Base-by-base conservation (phyloP, 2,113 vertebrate genomes). In the Ranitomeya imitator region DNA sequence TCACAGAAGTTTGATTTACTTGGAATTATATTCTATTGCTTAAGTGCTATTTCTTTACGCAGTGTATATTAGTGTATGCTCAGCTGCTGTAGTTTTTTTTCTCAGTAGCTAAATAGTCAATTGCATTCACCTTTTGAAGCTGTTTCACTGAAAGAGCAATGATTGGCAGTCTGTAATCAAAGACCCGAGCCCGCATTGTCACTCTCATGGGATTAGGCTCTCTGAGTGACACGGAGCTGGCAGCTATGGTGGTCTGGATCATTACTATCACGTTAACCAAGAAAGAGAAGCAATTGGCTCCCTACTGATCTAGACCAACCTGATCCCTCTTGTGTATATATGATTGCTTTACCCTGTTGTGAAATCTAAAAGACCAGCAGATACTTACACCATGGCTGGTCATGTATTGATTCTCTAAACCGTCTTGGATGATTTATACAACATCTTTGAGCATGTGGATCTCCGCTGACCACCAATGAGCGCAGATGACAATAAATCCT, bases 91-190 rank as follows among this genome's bases (percentile, higher is more conserved):
- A 55, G 3, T 14, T n/a, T 7, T 31, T 31, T n/a, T 78, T 26
- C 15, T 80, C 21, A 31, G 45, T 83, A 14, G 37, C 21, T 67
- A 23, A 65, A 31, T 65, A 21, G 37, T 65, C 79, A 60, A 31
- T 60, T 19, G 11, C 57, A 1, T 37, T 83, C n/a, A 7, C 80
- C 65, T 52, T 21, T 65, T 51, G 31, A 52, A 65, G 81, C 65
- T 51, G 37, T 67, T 5, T 61, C 81, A 67, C 11, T 37, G 63
- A 65, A 45, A n/a, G 18, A 21, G 6, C 14, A 67, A 45, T 71
- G 82, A 84, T 71, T 84, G 82, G 11, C 82, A 84, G 63, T 84
- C 82, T 84, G 23, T 51, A 69, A 55, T 84, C 45, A 84, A 21
- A 71, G 82, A 26, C 63, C 67, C 9, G 51, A 51, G 45, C 51